phyloP scores from a whole-genome alignment of 2,888 invertebrate genomes.

The Trichogramma dendrolimi region DNA sequence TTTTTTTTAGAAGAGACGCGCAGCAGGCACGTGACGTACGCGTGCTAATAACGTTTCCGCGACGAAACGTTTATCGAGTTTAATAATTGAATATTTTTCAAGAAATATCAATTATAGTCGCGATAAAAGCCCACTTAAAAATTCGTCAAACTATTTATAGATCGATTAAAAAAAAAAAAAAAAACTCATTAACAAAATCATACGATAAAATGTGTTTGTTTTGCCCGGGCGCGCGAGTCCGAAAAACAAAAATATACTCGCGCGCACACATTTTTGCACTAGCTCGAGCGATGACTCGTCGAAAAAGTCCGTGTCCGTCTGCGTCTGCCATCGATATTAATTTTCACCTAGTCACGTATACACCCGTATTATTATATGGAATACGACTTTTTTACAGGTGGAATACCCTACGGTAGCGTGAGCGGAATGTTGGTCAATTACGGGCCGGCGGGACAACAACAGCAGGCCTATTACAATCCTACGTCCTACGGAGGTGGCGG shows the following conservation, averaged over 20 bases:
- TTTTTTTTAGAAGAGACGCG: no score
- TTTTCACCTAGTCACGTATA: no score
- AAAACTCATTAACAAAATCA: no score
- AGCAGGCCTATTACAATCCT: conserved; percentile 2
- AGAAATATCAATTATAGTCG: background rate
- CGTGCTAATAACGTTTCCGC: conserved; percentile 3
- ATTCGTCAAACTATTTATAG: background rate
- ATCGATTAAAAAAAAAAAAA: background rate
- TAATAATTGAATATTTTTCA: background rate
- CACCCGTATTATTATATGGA: background rate
- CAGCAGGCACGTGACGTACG: background rate
- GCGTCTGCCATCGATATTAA: no score
- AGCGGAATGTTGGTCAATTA: conserved; percentile 59
- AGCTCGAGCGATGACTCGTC: no score
- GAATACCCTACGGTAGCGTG: conserved; percentile 63
- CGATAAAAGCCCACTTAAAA: background rate
- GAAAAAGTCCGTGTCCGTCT: no score
- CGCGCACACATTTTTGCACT: no score
- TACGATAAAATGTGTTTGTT: no score
- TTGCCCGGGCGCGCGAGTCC: no score
- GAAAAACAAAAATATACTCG: no score
- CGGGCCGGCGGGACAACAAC: background rate
- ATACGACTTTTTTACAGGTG: conserved; percentile 51
- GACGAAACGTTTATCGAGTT: background rate
- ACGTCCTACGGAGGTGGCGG: conserved; percentile 9